These are phyloP conservation scores for Corydoras maculifer DNA, from an alignment of 2,113 vertebrate genomes.

Conservation along the genomic window DNA sequence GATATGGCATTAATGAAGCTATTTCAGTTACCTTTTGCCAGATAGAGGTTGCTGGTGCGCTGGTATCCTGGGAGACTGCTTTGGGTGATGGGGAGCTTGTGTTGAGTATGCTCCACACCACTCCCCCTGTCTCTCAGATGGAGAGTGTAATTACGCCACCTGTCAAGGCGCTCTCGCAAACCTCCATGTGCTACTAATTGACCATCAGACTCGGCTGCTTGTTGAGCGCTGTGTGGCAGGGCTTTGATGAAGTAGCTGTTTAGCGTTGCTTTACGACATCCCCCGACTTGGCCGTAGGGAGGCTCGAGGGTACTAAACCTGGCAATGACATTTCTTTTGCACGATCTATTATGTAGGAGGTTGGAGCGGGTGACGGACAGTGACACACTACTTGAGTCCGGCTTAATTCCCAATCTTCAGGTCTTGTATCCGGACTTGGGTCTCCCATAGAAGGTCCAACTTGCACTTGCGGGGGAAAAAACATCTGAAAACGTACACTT, in stretches of 20 bases:
- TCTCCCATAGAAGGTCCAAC: no score
- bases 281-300: neutral
- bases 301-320: no score
- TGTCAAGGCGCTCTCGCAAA: slow-evolving; percentile 21
- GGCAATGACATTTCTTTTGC: no score
- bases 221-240: slow-evolving; percentile 1
- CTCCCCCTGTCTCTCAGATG: slow-evolving; percentile 24
- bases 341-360: no score
- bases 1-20: no score
- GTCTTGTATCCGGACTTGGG: no score
- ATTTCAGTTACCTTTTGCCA: slow-evolving; percentile 1
- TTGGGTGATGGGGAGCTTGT: slow-evolving; percentile 5
- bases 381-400: no score
- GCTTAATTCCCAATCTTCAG: no score
- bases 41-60: slow-evolving; percentile 23
- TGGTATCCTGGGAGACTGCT: slow-evolving; percentile 11
- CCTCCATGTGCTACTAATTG: slow-evolving; percentile 30
- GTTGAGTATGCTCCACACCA: slow-evolving; percentile 22
- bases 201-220: slow-evolving; percentile 29
- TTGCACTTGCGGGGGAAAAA: no score
- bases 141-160: slow-evolving; percentile 42
- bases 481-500: no score
- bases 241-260: slow-evolving; percentile 4
- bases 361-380: no score
- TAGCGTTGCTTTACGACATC: slow-evolving; percentile 9